Evolutionary conservation across 2,888 invertebrate species (phyloP).

Genomic region (Operophtera brumata): DNA sequence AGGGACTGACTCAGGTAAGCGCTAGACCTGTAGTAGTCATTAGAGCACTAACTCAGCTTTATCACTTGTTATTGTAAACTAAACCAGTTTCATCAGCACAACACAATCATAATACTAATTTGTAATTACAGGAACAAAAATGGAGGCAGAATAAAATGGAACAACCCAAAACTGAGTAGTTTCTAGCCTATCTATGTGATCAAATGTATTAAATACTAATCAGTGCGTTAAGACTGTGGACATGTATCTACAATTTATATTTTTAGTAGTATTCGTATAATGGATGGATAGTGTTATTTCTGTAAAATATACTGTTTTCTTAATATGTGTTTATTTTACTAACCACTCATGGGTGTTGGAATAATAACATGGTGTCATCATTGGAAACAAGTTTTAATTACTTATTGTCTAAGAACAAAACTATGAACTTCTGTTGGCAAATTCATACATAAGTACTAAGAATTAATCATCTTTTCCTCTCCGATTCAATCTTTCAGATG

Average conservation of each 20-base stretch:
- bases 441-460: conserved; percentile 3
- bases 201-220: conserved; percentile 26
- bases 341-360: conserved; percentile 13
- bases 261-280: conserved; percentile 47
- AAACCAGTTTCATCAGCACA: neutral
- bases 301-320: conserved; percentile 63
- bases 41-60: no score
- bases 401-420: conserved; percentile 28
- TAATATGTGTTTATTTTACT: conserved; percentile 36
- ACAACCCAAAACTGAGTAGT: conserved; percentile 62
- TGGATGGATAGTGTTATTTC: conserved; percentile 57
- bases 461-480: neutral
- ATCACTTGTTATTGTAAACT: no score
- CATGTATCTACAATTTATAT: conserved; percentile 47
- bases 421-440: neutral
- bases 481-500: neutral
- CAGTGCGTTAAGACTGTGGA: conserved; percentile 27
- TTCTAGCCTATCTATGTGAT: conserved; percentile 34
- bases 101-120: conserved; percentile 20
- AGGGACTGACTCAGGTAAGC: no score
- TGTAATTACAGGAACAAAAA: conserved; percentile 74
- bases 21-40: no score
- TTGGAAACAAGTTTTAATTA: conserved; percentile 33
- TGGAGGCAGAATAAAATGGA: conserved; percentile 75
- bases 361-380: conserved; percentile 21